Evolutionary conservation across 2,888 invertebrate genomes (phyloP), one percentile per base, ranked within the genome.

Genomic region (Baccha elongata): DNA sequence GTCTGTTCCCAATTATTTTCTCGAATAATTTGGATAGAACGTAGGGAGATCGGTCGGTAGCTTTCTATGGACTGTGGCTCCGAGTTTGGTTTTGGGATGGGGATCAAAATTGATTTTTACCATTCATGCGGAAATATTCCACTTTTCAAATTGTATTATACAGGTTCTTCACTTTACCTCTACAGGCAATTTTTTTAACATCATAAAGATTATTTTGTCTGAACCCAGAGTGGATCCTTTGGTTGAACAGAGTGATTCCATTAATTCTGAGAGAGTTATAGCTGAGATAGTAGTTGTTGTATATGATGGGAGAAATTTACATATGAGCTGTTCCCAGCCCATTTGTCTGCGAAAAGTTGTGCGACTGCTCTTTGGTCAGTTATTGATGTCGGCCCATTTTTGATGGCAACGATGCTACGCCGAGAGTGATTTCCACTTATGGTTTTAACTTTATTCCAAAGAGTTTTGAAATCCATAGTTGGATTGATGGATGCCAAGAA

Each of bases 121-220:
- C 46, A 21, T 17, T 48, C 32, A 32, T 62, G 62, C 17, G 62
- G 62, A 11, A 17, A 60, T 17, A 10, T n/a, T n/a, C 46, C 62
- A n/a, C 1, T 35, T 32, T 62, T 11, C 0, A 46, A 13, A 3
- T 46, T 21, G 48, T 32, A 19, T 44, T 62, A 19, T 62, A 62
- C 3, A 26, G 23, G 2, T 17, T 32, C 4, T 35, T 1, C 5
- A 62, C 1, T 35, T 21, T 48, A 64, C 1, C 1, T 21, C 37
- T 21, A 19, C 6, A 17, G 48, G 64, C 11, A 37, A 48, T 0
- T 48, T 21, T 35, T 64, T 64, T 10, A 64, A 6, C 64, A 64
- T 64, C 1, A 35, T 64, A 35, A 48, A 64, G 6, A 17, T 26
- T 23, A 48, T 64, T 48, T 64, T 64, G 13, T 48, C 64, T 3